A percentile compares a stretch with the other conserved stretches of the same genome.
Evolutionary conservation across 2,797 vertebrate genomes (phyloP).

Genomic region (Lepus oiostolus): DNA sequence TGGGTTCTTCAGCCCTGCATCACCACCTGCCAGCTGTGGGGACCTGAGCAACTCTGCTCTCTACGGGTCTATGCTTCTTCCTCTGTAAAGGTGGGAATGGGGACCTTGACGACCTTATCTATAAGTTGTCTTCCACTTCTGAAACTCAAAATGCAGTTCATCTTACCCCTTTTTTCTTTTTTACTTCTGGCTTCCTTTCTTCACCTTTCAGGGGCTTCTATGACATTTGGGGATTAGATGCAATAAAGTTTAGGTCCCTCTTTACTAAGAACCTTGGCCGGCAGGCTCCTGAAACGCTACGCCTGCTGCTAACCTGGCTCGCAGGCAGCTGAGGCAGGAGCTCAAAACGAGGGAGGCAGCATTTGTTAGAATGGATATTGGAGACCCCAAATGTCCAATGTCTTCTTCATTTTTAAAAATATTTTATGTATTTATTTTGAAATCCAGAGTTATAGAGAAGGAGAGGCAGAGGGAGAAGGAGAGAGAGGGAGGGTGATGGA

Average conservation of each 20-base stretch:
- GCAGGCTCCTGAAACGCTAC: not conserved
- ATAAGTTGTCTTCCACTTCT: not conserved
- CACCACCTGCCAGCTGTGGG: not conserved
- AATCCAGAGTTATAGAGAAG: no score
- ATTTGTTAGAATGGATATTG: not conserved
- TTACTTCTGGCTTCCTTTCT: not conserved
- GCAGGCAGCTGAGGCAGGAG: not conserved
- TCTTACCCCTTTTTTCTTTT: not conserved
- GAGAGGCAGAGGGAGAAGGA: no score
- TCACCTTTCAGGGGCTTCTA: not conserved
- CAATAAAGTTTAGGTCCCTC: not conserved
- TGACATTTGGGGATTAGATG: not conserved
- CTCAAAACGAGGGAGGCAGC: not conserved
- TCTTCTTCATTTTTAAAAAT: not conserved
- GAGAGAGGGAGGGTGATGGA: no score
- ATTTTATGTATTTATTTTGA: no score
- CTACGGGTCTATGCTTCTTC: not conserved
- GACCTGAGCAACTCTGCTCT: not conserved
- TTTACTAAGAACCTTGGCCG: not conserved
- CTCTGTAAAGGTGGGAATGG: not conserved
- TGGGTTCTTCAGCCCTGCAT: not conserved
- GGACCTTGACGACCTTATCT: not conserved
- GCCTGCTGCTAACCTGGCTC: not conserved
- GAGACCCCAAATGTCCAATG: not conserved
- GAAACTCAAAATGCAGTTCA: not conserved